phyloP scores from a whole-genome alignment of 2,888 invertebrate genomes.

The Tyria jacobaeae region DNA sequence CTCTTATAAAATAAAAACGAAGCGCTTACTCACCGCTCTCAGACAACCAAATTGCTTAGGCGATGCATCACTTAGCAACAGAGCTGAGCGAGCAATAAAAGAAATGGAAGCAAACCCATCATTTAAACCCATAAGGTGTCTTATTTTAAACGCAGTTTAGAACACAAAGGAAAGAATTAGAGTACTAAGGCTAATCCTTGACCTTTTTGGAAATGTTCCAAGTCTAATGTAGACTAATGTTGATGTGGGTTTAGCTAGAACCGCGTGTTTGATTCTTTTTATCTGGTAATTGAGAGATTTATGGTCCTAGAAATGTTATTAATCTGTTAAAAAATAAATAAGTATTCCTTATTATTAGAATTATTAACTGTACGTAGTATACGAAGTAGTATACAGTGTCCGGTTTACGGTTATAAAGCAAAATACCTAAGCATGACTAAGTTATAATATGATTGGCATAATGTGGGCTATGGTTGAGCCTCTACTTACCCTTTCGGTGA shows the following conservation, averaged over 20 bases:
- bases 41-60: conserved; percentile 18
- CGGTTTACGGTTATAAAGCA: no score
- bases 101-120: conserved; percentile 32
- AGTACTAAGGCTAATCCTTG: conserved; percentile 43
- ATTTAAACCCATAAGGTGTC: conserved; percentile 42
- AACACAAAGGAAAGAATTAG: conserved; percentile 44
- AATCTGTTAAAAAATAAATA: conserved; percentile 1
- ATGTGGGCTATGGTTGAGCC: no score
- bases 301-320: conserved; percentile 6
- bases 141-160: conserved; percentile 44
- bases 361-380: no score
- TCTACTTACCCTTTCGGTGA: no score
- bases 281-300: conserved; percentile 12
- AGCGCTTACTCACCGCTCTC: conserved; percentile 1
- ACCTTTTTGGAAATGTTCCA: conserved; percentile 51
- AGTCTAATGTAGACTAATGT: conserved; percentile 32
- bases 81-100: conserved; percentile 34
- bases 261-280: conserved; percentile 7
- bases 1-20: neutral
- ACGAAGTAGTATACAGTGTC: no score
- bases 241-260: conserved; percentile 17
- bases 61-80: conserved; percentile 20
- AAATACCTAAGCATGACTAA: no score
- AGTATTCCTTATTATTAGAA: neutral
- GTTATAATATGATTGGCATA: no score